These are phyloP conservation scores for Engraulis encrasicolus DNA, from an alignment of 2,113 vertebrate genomes.

Conservation along the genomic window DNA sequence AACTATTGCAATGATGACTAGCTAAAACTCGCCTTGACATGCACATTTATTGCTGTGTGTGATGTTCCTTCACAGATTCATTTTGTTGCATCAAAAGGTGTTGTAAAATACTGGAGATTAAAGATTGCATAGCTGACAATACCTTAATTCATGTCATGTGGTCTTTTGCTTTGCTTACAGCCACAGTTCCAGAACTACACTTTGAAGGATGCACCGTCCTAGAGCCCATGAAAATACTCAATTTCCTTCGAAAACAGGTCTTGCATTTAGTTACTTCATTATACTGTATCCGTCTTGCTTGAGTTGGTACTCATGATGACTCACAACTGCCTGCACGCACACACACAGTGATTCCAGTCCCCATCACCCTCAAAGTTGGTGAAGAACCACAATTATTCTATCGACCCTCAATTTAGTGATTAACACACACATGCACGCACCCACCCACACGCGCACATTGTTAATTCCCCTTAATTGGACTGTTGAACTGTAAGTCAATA, in stretches of 20 bases:
- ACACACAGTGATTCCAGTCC: no score
- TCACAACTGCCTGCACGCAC: no score
- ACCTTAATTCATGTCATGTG: neutral
- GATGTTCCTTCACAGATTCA: neutral
- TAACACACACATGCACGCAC: neutral
- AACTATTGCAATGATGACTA: conserved; percentile 35
- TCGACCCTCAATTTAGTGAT: neutral
- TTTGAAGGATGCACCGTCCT: conserved; percentile 79
- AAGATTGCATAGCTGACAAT: neutral
- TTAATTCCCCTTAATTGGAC: neutral
- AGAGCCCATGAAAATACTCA: conserved; percentile 89
- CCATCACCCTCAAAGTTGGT: neutral
- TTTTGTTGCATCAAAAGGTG: neutral
- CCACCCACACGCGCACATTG: neutral
- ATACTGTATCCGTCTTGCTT: neutral
- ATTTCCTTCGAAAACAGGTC: conserved; percentile 91
- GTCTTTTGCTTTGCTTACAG: conserved; percentile 47
- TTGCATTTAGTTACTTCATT: neutral
- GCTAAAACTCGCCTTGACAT: neutral
- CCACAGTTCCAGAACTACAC: conserved; percentile 81
- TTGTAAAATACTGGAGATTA: neutral
- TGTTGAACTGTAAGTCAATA: no score
- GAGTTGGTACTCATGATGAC: neutral
- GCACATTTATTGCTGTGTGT: neutral
- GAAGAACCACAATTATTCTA: neutral